Evolutionary conservation across 2,113 vertebrate species (phyloP).

Genomic region (Vulpes vulpes): DNA sequence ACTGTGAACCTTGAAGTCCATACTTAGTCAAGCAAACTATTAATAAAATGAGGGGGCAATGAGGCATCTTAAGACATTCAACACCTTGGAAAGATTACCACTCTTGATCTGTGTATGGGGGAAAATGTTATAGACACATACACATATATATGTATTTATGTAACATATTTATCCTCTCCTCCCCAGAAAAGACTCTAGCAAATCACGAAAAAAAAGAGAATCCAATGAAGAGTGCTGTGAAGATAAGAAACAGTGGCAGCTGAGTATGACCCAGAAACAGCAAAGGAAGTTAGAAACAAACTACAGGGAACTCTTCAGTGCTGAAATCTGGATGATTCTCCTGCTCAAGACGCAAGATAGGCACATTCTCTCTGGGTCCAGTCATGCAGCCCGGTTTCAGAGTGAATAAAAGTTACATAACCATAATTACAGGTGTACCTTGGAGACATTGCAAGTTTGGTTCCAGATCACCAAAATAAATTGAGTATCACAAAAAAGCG

Average conservation of each 20-base stretch:
- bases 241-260: neutral
- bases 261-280: neutral
- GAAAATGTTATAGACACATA: neutral
- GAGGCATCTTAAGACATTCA: neutral
- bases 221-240: neutral
- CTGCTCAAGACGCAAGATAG: neutral
- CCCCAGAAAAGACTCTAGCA: neutral
- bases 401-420: neutral
- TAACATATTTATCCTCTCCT: neutral
- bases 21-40: neutral
- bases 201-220: neutral
- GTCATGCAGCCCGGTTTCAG: neutral
- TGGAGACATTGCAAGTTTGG: neutral
- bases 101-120: too few species aligned
- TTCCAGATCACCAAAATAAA: neutral
- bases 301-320: neutral
- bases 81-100: neutral
- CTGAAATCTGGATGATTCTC: neutral
- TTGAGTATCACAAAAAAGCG: neutral
- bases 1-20: neutral
- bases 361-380: neutral
- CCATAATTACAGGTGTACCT: neutral
- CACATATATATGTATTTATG: too few species aligned
- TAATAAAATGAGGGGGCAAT: neutral
- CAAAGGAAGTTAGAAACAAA: neutral